Evolutionary conservation across 2,888 invertebrate species (phyloP).

Genomic region (Caenorhabditis imperialis): DNA sequence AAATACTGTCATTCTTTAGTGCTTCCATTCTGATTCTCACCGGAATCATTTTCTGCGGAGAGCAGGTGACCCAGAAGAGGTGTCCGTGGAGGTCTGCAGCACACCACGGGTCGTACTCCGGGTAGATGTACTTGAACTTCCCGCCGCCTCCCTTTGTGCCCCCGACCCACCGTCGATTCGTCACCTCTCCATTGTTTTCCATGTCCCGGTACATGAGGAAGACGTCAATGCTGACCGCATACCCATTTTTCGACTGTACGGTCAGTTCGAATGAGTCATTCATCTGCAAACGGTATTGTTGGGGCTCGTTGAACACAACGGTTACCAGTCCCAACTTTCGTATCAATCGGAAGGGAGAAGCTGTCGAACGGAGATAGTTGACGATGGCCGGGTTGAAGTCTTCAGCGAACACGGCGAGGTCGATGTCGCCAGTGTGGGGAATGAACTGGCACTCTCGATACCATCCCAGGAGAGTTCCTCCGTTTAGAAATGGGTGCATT

Average conservation of each 20-base stretch:
- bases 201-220: constrained; percentile 55
- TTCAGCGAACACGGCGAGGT: constrained; percentile 38
- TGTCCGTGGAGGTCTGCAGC: constrained; percentile 51
- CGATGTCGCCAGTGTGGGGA: constrained; percentile 50
- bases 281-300: constrained; percentile 42
- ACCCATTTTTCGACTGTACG: constrained; percentile 5
- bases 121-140: constrained; percentile 54
- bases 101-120: constrained; percentile 56
- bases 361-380: constrained; percentile 8
- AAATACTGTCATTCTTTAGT: too few relatives aligned
- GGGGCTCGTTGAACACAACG: too few relatives aligned
- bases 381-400: constrained; percentile 20
- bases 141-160: constrained; percentile 25
- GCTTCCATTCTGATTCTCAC: too few relatives aligned
- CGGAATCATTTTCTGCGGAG: constrained; percentile 43
- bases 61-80: constrained; percentile 59
- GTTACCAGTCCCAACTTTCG: constrained; percentile 42
- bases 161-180: constrained; percentile 20
- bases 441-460: constrained; percentile 53
- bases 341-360: constrained; percentile 17
- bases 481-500: constrained; percentile 45
- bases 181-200: constrained; percentile 1
- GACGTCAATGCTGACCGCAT: constrained; percentile 29
- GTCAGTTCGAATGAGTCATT: constrained; percentile 53
- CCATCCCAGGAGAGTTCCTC: constrained; percentile 52